Evolutionary conservation across 2,113 vertebrate genomes (phyloP).

Genomic region (Ovibos moschatus): DNA sequence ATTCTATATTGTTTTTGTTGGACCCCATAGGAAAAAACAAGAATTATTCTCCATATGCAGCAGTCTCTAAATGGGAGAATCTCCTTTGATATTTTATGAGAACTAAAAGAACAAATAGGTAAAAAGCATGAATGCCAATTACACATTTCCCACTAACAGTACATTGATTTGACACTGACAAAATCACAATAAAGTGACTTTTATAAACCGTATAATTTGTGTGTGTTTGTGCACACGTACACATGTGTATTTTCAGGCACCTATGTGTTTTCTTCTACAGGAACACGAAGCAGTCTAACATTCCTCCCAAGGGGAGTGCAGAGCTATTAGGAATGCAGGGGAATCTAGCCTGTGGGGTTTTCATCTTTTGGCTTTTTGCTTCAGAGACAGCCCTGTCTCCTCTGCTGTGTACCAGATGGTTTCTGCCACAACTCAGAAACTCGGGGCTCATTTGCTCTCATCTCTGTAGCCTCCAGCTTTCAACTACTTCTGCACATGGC

Average conservation of each 20-base stretch:
- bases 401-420: not conserved
- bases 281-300: not conserved
- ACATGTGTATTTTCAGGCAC: accelerated
- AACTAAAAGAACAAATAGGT: not conserved
- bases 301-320: not conserved
- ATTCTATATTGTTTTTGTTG: not conserved
- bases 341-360: not conserved
- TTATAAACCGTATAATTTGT: not conserved
- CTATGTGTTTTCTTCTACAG: not conserved
- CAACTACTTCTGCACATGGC: not conserved
- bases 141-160: not conserved
- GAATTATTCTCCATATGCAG: not conserved
- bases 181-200: not conserved
- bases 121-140: not conserved
- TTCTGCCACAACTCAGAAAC: not conserved
- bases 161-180: not conserved
- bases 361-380: not conserved
- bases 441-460: not conserved
- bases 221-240: not conserved
- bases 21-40: not conserved
- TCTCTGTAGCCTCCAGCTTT: not conserved
- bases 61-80: not conserved
- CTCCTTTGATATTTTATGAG: not conserved
- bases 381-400: not conserved
- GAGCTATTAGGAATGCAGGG: not conserved